phyloP scores from a whole-genome alignment of 1,140 invertebrate genomes.

The Mya arenaria region DNA sequence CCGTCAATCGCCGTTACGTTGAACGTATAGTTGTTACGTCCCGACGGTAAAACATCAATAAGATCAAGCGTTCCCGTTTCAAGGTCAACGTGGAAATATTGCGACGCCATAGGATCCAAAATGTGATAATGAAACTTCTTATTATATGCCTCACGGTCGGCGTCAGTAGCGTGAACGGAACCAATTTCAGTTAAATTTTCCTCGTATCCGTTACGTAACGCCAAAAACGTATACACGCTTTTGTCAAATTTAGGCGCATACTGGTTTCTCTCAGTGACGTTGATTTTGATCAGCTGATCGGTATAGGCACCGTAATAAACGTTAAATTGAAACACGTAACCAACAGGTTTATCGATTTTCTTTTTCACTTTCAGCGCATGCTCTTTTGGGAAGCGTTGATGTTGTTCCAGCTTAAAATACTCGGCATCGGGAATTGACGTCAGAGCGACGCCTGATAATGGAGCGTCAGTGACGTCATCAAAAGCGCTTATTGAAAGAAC shows the following conservation, averaged over 20 bases:
- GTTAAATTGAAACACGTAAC: slow-evolving; percentile 28
- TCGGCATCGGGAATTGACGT: neutral
- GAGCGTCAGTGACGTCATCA: neutral
- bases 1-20: slow-evolving; percentile 46
- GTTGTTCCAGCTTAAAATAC: slow-evolving; percentile 34
- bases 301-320: neutral
- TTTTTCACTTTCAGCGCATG: slow-evolving; percentile 21
- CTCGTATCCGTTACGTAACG: slow-evolving; percentile 32
- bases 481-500: slow-evolving; percentile 24
- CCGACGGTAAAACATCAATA: slow-evolving; percentile 9
- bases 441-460: neutral
- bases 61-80: slow-evolving; percentile 31
- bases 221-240: slow-evolving; percentile 31
- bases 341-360: slow-evolving; percentile 49
- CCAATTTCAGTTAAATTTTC: slow-evolving; percentile 34
- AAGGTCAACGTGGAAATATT: slow-evolving; percentile 20
- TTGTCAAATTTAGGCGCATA: slow-evolving; percentile 33
- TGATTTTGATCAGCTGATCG: slow-evolving; percentile 26
- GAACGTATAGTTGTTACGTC: slow-evolving; percentile 26
- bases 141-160: slow-evolving; percentile 32
- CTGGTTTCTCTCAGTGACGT: slow-evolving; percentile 32
- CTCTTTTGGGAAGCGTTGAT: neutral
- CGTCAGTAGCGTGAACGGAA: slow-evolving; percentile 22
- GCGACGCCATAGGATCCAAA: slow-evolving; percentile 1
- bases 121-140: slow-evolving; percentile 43